A percentile compares a stretch with the other conserved stretches of the same genome.
These are phyloP conservation scores for Okapia johnstoni DNA, from an alignment of 2,113 vertebrate genomes.

Conservation along the genomic window DNA sequence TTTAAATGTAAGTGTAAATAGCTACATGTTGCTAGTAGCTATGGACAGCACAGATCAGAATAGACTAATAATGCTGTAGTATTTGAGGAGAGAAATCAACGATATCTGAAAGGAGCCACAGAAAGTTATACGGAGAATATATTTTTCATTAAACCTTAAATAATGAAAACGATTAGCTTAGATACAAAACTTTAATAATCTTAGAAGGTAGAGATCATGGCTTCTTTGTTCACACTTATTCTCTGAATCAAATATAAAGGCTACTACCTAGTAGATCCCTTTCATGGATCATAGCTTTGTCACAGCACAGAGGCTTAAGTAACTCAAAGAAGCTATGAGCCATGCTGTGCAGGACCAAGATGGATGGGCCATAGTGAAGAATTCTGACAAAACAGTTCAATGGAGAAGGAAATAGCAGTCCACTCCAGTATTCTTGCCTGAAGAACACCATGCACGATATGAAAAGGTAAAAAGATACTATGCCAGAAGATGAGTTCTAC, in stretches of 20 bases:
- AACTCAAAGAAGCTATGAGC: neutral
- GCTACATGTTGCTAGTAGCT: neutral
- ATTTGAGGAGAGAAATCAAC: neutral
- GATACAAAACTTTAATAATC: neutral
- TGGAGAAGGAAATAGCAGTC: neutral
- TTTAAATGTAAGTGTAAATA: neutral
- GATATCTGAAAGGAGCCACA: neutral
- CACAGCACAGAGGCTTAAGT: neutral
- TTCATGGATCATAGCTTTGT: neutral
- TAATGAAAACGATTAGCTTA: neutral
- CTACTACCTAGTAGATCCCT: neutral
- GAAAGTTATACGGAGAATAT: neutral
- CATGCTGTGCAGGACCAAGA: neutral
- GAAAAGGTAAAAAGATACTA: neutral
- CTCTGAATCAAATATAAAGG: neutral
- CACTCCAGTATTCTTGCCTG: neutral
- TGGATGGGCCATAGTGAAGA: neutral
- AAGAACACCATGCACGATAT: neutral
- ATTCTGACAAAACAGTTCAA: fast-evolving
- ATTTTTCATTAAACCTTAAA: neutral
- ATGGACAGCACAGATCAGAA: neutral
- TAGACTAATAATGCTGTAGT: neutral
- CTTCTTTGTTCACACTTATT: neutral
- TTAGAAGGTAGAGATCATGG: neutral
- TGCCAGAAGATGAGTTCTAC: neutral